Conservation (phyloP, 92 coral and sea anemone species). For the Parazoanthus darwini region DNA sequence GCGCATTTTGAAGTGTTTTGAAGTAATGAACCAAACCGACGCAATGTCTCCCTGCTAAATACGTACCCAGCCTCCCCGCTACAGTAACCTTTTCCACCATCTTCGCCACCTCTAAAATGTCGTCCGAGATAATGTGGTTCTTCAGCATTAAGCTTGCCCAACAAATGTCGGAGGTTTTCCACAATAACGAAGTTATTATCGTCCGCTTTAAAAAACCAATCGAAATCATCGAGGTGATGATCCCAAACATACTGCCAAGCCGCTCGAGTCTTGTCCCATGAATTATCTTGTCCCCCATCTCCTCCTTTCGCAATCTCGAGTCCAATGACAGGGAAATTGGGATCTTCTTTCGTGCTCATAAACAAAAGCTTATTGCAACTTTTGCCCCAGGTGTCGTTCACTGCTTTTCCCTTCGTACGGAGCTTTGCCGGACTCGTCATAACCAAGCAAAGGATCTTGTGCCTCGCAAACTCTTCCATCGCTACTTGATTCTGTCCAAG, state of each 20-base stretch:
- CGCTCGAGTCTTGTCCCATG: constrained; percentile 45
- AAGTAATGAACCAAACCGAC: constrained; percentile 37
- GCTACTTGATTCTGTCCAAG: constrained; percentile 45
- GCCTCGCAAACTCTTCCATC: constrained; percentile 30
- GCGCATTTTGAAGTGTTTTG: constrained; percentile 5
- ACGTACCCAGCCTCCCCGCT: constrained; percentile 58
- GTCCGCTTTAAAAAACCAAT: constrained; percentile 55
- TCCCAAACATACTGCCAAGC: constrained; percentile 47
- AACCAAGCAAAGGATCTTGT: constrained; percentile 83
- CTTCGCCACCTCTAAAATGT: constrained; percentile 22
- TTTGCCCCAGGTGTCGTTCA: constrained; percentile 60
- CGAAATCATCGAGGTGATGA: constrained; percentile 44
- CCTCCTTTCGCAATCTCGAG: constrained; percentile 38
- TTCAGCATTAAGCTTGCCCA: constrained; percentile 29
- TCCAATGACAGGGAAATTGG: constrained; percentile 42
- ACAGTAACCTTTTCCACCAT: constrained; percentile 8
- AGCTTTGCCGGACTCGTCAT: constrained; percentile 77
- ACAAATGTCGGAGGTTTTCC: constrained; percentile 46
- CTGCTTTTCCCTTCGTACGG: constrained; percentile 72
- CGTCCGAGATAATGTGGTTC: constrained; percentile 57
- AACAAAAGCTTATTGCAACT: constrained; percentile 50
- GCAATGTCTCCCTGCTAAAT: constrained; percentile 52
- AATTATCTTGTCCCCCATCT: constrained; percentile 12
- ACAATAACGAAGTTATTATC: constrained; percentile 53
- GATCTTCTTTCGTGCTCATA: constrained; percentile 37